Evolutionary conservation across 2,797 vertebrate genomes (phyloP).

Genomic region (Betta splendens): DNA sequence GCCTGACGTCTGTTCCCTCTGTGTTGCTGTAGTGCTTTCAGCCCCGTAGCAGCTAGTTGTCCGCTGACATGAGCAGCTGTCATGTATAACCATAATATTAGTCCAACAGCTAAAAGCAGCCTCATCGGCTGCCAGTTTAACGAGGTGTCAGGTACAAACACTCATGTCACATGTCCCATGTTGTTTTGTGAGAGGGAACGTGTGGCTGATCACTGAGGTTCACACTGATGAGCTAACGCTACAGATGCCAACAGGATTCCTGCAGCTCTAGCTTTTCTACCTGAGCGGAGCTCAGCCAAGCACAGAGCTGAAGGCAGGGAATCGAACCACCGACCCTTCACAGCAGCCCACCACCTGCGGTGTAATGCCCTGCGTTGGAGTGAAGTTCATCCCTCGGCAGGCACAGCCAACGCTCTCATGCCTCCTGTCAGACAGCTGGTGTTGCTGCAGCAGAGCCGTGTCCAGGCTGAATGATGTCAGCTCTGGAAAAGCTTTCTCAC

Average conservation of each 20-base stretch:
- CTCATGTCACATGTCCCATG: constrained; percentile 24
- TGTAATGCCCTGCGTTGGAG: too few species aligned
- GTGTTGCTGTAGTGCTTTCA: not conserved
- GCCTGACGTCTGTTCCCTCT: too few species aligned
- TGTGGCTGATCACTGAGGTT: constrained; percentile 25
- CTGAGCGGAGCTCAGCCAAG: too few species aligned
- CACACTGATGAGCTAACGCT: too few species aligned
- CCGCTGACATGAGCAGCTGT: constrained; percentile 80
- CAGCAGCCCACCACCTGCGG: too few species aligned
- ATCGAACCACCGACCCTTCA: too few species aligned
- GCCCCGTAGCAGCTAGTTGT: not conserved
- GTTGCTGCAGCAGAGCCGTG: constrained; percentile 14
- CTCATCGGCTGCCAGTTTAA: constrained; percentile 94
- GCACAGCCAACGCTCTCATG: too few species aligned
- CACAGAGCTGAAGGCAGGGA: too few species aligned
- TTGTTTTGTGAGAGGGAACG: constrained; percentile 35
- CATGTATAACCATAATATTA: constrained; percentile 89
- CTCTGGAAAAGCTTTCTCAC: constrained; percentile 50
- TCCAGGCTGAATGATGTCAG: constrained; percentile 56
- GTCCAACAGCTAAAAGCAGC: constrained; percentile 81
- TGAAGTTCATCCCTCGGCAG: too few species aligned
- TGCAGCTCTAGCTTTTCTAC: too few species aligned
- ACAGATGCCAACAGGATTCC: too few species aligned
- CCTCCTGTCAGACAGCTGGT: too few species aligned
- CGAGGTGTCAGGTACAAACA: constrained; percentile 84